phyloP scores from a whole-genome alignment of 2,113 vertebrate species.

The Pangasianodon hypophthalmus region DNA sequence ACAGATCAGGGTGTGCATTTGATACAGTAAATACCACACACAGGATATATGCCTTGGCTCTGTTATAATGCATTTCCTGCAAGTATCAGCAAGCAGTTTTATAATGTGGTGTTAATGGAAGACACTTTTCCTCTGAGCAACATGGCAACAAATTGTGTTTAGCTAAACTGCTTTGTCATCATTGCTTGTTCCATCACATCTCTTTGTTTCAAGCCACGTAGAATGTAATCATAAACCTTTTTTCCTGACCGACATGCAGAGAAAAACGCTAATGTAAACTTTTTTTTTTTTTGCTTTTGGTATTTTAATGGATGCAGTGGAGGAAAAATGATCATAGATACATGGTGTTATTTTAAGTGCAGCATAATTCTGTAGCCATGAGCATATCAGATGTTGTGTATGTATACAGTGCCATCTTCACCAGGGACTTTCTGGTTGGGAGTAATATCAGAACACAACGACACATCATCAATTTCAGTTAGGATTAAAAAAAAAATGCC shows the following conservation, averaged over 20 bases:
- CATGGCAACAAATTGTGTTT: neutral
- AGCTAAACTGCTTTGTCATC: neutral
- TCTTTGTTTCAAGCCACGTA: neutral
- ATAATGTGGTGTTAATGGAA: slow-evolving; percentile 16
- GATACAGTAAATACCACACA: neutral
- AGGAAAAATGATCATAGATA: neutral
- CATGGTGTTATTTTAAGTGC: neutral
- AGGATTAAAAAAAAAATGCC: slow-evolving; percentile 49
- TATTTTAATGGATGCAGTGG: neutral
- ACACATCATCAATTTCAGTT: slow-evolving; percentile 69
- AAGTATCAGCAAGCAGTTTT: neutral
- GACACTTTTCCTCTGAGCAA: neutral
- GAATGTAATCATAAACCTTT: neutral
- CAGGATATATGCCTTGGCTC: neutral
- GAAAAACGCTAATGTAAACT: neutral
- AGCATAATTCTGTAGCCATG: neutral
- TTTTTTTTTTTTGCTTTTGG: neutral
- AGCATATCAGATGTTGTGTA: neutral
- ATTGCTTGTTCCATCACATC: neutral
- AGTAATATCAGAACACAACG: slow-evolving; percentile 39
- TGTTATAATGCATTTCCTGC: neutral
- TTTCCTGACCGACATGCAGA: neutral
- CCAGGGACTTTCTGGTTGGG: neutral
- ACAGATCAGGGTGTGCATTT: neutral
- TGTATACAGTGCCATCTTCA: neutral